These are phyloP conservation scores for Bothrops jararaca DNA, from an alignment of 2,113 vertebrate genomes.

Conservation along the genomic window DNA sequence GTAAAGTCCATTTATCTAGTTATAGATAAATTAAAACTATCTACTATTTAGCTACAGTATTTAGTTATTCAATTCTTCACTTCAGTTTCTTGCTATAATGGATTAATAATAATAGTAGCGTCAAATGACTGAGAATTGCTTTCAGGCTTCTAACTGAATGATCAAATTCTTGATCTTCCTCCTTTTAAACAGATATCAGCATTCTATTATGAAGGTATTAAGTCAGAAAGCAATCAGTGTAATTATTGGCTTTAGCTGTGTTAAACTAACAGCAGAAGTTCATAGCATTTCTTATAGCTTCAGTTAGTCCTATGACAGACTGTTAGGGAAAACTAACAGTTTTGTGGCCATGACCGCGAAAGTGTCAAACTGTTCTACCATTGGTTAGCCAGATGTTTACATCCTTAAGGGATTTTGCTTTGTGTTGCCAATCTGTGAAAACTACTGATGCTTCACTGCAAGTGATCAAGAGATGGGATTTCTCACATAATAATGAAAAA, in stretches of 20 bases:
- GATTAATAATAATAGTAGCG: not conserved
- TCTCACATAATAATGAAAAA: not conserved
- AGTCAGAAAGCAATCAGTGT: not conserved
- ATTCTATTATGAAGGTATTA: not conserved
- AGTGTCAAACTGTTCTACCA: not conserved
- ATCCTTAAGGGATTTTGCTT: not conserved
- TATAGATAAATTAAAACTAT: not conserved
- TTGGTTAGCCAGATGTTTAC: not conserved
- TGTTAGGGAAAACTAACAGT: not conserved
- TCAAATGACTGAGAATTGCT: not conserved
- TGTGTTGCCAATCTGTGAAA: not conserved
- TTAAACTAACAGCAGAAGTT: not conserved
- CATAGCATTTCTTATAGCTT: not conserved
- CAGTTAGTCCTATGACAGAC: not conserved
- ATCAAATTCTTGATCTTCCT: not conserved
- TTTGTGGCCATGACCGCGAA: not conserved
- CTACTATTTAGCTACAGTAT: not conserved
- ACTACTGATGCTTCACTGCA: not conserved
- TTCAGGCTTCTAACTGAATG: not conserved
- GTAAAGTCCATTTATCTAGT: too few relatives aligned
- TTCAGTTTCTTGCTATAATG: not conserved
- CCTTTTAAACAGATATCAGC: not conserved
- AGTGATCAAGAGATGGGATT: not conserved
- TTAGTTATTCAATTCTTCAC: not conserved
- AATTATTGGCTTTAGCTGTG: not conserved